These are phyloP conservation scores for Adoxophyes honmai DNA, from an alignment of 1,140 invertebrate genomes.

Conservation along the genomic window DNA sequence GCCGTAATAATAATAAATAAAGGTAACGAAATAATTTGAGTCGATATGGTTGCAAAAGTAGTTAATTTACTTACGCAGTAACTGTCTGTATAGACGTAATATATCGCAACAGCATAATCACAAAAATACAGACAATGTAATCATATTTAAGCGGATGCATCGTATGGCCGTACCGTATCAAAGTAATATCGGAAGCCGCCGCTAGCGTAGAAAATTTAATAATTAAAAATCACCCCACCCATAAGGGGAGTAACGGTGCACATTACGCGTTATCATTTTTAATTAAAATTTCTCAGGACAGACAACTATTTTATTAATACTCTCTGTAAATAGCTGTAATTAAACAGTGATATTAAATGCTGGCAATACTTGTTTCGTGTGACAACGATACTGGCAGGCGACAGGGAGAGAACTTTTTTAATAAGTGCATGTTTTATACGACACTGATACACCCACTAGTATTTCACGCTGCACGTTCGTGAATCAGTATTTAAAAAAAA, in stretches of 20 bases:
- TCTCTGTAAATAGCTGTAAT: slow-evolving; percentile 1
- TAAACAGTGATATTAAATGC: background rate
- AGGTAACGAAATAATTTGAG: too few relatives aligned
- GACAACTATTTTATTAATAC: slow-evolving; percentile 27
- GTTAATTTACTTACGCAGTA: too few relatives aligned
- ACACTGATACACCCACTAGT: too few relatives aligned
- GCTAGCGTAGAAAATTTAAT: slow-evolving; percentile 68
- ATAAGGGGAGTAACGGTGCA: slow-evolving; percentile 56
- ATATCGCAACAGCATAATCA: too few relatives aligned
- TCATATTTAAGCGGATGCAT: slow-evolving; percentile 30
- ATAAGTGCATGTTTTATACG: too few relatives aligned
- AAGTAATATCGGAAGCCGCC: slow-evolving; percentile 60
- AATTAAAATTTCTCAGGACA: slow-evolving; percentile 55
- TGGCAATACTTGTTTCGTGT: background rate
- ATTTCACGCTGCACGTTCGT: too few relatives aligned
- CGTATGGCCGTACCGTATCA: slow-evolving; percentile 42
- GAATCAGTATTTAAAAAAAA: too few relatives aligned
- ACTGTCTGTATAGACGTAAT: too few relatives aligned
- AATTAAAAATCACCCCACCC: slow-evolving; percentile 73
- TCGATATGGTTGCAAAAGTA: too few relatives aligned
- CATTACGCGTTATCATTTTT: slow-evolving; percentile 69
- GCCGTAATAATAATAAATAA: too few relatives aligned
- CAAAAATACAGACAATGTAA: background rate
- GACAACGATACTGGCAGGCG: background rate
- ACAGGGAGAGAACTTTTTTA: background rate